These are phyloP conservation scores for Tiliacea aurago DNA, from an alignment of 2,888 invertebrate genomes.

Conservation along the genomic window DNA sequence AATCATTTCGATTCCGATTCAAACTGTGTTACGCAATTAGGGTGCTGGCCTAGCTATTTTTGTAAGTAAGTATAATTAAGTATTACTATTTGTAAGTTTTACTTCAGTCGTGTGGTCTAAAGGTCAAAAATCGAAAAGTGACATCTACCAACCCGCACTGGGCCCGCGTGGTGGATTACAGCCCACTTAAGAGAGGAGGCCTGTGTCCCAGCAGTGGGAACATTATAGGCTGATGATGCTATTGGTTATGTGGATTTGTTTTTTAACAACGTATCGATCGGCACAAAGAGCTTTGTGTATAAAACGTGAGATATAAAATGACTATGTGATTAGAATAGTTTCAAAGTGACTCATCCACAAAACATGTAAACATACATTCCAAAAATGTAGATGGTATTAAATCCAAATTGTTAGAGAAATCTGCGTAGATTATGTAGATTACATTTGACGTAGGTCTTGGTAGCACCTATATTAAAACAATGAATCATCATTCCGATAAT, in stretches of 20 bases:
- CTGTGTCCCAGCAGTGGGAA: too few species aligned
- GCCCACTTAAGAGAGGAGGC: too few species aligned
- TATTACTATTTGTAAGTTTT: too few species aligned
- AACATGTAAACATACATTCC: constrained; percentile 18
- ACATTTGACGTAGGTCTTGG: not conserved
- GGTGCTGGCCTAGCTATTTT: too few species aligned
- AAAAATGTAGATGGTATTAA: not conserved
- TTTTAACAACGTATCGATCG: not conserved
- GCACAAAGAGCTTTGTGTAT: not conserved
- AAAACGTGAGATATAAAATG: constrained; percentile 6
- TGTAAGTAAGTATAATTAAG: too few species aligned
- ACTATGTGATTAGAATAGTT: constrained; percentile 12
- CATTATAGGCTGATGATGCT: too few species aligned
- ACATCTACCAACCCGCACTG: too few species aligned
- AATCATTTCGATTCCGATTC: too few species aligned
- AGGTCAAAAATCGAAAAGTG: too few species aligned
- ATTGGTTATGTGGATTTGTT: not conserved
- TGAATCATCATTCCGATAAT: constrained; percentile 11
- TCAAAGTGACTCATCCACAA: constrained; percentile 21
- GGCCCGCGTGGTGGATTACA: too few species aligned
- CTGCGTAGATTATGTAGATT: constrained; percentile 1
- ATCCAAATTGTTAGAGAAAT: constrained; percentile 5
- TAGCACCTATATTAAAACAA: not conserved
- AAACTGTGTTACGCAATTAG: too few species aligned
- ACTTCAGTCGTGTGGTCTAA: too few species aligned